Base-by-base conservation (phyloP, 2,888 invertebrate species). In the Apamea epomidion region DNA sequence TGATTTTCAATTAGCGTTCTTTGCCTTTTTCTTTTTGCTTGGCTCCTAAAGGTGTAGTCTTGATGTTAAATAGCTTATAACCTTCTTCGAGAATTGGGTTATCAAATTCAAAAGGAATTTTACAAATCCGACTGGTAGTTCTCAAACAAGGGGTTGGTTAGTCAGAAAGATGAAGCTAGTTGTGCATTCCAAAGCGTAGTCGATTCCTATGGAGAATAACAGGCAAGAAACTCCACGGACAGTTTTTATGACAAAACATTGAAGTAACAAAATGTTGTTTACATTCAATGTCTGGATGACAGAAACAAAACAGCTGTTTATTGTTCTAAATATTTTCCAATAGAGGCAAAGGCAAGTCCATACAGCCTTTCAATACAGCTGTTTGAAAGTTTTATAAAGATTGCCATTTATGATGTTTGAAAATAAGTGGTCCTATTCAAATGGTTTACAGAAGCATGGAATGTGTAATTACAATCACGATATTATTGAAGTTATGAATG, bases 301-400 rank as follows among this genome's bases (percentile, higher is more conserved):
- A 37, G 32, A 48, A 76, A 32, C 45, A 79, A 79, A 48, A 60
- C 79, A 79, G 60, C 76, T 76, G 79, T 78, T 32, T 42, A 21
- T 48, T 32, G 25, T 37, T 75, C 1, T 51, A 25, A 25, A 51
- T 32, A 77, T 45, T 58, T 58, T 45, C 51, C 5, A 32, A 78
- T 16, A 54, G 25, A 78, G 25, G 54, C 45, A 58, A 45, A 78
- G 42, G 1, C n/a, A 60, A 48, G 48, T 32, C 12, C 29, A 32
- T 60, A 45, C 45, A 76, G 45, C 45, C 45, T 78, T 29, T 14
- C 32, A 25, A 74, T 72, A 74, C 74, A 72, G 72, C 25, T 72
- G 72, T 72, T 72, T 45, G 3, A 12, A 48, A 78, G 45, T 25
- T 21, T 29, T n/a, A 7, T 70, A 51, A 16, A 65, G 65, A 32